Conservation (phyloP, 37 sponge, comb jelly and placozoan genomes). For the Theonella swinhoei region DNA sequence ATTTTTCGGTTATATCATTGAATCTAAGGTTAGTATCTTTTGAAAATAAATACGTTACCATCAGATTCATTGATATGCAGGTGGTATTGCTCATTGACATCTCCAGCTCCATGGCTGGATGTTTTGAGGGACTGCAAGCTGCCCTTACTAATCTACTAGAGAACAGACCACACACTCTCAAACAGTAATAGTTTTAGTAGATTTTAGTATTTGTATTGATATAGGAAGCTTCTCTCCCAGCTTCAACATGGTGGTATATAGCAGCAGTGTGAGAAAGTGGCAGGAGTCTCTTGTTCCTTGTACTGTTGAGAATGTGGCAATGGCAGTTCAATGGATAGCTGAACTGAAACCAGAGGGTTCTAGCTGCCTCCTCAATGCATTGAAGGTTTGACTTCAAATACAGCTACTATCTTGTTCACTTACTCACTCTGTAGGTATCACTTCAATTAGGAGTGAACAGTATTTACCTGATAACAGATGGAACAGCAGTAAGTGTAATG, state of each 20-base stretch:
- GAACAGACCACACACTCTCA: not conserved
- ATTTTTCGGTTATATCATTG: conserved; percentile 27
- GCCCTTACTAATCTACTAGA: not conserved
- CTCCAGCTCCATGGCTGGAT: conserved; percentile 37
- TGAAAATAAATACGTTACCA: not conserved
- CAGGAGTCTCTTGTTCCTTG: not conserved
- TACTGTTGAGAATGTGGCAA: not conserved
- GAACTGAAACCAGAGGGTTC: conserved; percentile 11
- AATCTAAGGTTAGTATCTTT: conserved; percentile 5
- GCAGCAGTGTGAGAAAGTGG: conserved; percentile 19
- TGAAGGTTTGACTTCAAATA: conserved; percentile 15
- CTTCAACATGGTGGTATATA: conserved; percentile 45
- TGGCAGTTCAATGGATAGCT: conserved; percentile 22
- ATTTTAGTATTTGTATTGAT: not conserved
- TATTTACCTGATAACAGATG: conserved; percentile 53
- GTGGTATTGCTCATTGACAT: conserved; percentile 42
- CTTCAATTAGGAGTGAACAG: conserved; percentile 25
- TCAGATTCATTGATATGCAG: not conserved
- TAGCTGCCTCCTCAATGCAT: conserved; percentile 43
- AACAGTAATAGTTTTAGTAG: conserved; percentile 5
- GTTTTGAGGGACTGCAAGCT: conserved; percentile 13
- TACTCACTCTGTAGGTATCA: conserved; percentile 5
- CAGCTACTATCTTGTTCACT: not conserved
- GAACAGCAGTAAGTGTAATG: conserved; percentile 2
- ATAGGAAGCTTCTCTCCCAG: conserved; percentile 1